phyloP scores from a whole-genome alignment of 2,888 invertebrate genomes.

The Anthophora plumipes region DNA sequence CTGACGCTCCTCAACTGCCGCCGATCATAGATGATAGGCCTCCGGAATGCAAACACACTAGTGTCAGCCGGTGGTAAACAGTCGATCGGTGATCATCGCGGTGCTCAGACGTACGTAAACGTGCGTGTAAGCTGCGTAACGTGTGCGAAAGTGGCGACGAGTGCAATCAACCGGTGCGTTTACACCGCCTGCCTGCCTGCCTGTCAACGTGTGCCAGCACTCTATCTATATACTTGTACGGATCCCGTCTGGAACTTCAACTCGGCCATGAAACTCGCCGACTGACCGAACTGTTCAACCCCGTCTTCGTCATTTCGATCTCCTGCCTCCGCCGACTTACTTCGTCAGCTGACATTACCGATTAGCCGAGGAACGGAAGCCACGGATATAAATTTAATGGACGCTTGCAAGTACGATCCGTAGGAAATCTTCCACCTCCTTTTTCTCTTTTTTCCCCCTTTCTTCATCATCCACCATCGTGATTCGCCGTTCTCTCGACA shows the following conservation, averaged over 20 bases:
- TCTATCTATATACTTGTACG: conserved; percentile 1
- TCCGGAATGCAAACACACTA: conserved; percentile 45
- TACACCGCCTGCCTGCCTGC: background rate
- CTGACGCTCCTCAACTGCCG: conserved; percentile 1
- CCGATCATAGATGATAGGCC: conserved; percentile 30
- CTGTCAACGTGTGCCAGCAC: background rate
- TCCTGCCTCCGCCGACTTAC: background rate
- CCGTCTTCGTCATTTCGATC: background rate
- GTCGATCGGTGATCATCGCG: conserved; percentile 73
- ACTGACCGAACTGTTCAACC: conserved; percentile 3
- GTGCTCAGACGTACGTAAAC: conserved; percentile 67
- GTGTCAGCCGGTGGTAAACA: conserved; percentile 73
- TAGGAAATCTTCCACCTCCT: no score
- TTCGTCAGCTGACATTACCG: background rate
- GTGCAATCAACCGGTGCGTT: conserved; percentile 9
- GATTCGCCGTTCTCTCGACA: no score
- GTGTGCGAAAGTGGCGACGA: conserved; percentile 9
- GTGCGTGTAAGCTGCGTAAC: conserved; percentile 26
- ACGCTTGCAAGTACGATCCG: no score
- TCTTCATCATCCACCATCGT: no score
- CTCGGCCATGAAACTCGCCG: background rate
- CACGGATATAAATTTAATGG: background rate
- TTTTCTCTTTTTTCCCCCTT: no score
- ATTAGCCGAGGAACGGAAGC: background rate
- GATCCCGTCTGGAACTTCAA: background rate